phyloP scores from a whole-genome alignment of 2,888 invertebrate species.

The Coelopa pilipes region DNA sequence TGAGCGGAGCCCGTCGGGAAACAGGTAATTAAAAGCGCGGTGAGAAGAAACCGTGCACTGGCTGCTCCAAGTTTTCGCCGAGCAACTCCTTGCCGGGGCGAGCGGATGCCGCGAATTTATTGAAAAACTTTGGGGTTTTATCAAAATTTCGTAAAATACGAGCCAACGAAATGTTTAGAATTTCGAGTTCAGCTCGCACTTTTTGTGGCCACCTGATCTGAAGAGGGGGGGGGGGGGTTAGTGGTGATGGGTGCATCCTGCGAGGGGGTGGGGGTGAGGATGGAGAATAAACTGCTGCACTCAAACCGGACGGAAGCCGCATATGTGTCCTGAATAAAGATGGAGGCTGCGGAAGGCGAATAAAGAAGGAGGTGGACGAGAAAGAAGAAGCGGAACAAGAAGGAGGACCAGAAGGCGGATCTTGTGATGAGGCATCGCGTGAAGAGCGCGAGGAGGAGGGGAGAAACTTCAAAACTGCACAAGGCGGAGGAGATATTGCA shows the following conservation, averaged over 20 bases:
- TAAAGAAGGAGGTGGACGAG: too few species aligned
- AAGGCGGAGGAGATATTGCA: constrained; percentile 45
- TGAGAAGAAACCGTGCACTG: too few species aligned
- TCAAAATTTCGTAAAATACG: constrained; percentile 13
- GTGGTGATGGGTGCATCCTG: not conserved
- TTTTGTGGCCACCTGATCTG: not conserved
- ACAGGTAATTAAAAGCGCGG: too few species aligned
- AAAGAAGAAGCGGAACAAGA: constrained; percentile 8
- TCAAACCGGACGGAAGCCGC: not conserved
- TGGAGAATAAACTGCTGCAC: constrained; percentile 3
- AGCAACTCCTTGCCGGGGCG: too few species aligned
- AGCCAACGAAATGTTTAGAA: not conserved
- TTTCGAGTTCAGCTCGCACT: not conserved
- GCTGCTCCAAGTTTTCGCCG: too few species aligned
- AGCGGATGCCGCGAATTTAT: not conserved
- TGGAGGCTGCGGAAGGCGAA: not conserved
- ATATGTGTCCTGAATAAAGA: constrained; percentile 6
- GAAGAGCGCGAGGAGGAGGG: constrained; percentile 30
- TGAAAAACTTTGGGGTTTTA: constrained; percentile 3
- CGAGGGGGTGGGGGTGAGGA: not conserved
- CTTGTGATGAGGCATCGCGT: constrained; percentile 16
- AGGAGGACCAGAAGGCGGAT: constrained; percentile 11
- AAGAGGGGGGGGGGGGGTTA: not conserved
- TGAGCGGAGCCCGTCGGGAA: too few species aligned
- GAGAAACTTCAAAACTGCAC: constrained; percentile 45